Evolutionary conservation across 2,113 vertebrate genomes (phyloP).

Genomic region (Mus spicilegus): DNA sequence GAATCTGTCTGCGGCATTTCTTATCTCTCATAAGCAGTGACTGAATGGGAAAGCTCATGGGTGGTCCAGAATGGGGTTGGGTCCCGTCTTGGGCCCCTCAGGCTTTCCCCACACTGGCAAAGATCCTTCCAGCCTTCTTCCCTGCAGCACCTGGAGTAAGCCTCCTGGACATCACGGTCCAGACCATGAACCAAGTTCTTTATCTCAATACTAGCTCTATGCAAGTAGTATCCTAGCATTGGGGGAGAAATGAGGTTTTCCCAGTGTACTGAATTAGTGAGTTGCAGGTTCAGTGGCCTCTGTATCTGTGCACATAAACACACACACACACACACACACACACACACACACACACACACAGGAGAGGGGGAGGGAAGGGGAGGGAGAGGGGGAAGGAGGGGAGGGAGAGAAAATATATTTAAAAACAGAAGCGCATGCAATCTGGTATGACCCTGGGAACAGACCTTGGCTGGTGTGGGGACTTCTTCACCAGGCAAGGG

Average conservation of each 20-base stretch:
- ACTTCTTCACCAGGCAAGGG: neutral
- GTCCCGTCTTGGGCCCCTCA: constrained; percentile 86
- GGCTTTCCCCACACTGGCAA: constrained; percentile 88
- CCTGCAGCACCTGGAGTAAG: constrained; percentile 82
- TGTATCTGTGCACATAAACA: neutral
- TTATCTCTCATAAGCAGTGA: neutral
- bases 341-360: too few relatives aligned
- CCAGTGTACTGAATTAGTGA: neutral
- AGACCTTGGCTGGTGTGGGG: neutral
- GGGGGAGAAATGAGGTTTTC: neutral
- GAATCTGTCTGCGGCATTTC: neutral
- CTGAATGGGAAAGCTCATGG: neutral
- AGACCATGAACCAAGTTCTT: too few relatives aligned
- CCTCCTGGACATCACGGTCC: too few relatives aligned
- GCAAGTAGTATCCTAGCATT: neutral
- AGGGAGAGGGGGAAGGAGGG: neutral
- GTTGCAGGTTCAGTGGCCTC: neutral
- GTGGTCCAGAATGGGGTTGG: constrained; percentile 76
- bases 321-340: neutral
- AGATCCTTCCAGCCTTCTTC: constrained; percentile 90
- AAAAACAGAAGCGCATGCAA: neutral
- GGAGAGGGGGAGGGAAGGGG: neutral
- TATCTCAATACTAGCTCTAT: too few relatives aligned
- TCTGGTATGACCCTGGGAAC: neutral
- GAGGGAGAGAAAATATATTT: neutral